A percentile compares a stretch with the other conserved stretches of the same genome.
Conservation (phyloP, 2,113 vertebrate species). For the Murina feae region DNA sequence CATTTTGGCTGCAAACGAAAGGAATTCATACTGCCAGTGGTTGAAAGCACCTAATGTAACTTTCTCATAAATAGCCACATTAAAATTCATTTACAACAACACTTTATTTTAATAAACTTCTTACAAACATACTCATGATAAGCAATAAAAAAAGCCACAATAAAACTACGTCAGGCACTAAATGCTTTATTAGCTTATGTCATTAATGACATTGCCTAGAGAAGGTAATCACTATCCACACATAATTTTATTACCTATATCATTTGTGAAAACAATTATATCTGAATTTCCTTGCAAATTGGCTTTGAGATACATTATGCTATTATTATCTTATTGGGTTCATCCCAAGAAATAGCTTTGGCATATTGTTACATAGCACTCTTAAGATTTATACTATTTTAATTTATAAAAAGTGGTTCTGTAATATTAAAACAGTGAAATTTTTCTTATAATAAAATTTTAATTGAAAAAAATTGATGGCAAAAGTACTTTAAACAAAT, state of each 20-base stretch:
- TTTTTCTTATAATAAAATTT: constrained; percentile 24
- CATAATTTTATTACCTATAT: not conserved
- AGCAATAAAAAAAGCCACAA: not conserved
- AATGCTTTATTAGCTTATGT: not conserved
- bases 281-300: not conserved
- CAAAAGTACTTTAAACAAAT: constrained; percentile 34
- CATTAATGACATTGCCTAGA: not conserved
- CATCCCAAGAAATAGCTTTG: not conserved
- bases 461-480: not conserved
- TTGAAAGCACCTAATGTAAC: not conserved
- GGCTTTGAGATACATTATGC: not conserved
- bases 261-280: not conserved
- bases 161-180: not conserved
- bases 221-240: not conserved
- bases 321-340: not conserved
- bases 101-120: constrained; percentile 27
- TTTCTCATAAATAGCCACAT: not conserved
- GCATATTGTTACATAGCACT: not conserved
- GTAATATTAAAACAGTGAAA: constrained; percentile 1
- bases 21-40: not conserved
- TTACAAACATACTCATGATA: constrained; percentile 19
- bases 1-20: not conserved
- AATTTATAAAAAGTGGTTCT: constrained; percentile 33
- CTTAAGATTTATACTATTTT: not conserved
- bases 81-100: constrained; percentile 16